Conservation (phyloP, 2,113 vertebrate genomes). For the Laterallus jamaicensis region DNA sequence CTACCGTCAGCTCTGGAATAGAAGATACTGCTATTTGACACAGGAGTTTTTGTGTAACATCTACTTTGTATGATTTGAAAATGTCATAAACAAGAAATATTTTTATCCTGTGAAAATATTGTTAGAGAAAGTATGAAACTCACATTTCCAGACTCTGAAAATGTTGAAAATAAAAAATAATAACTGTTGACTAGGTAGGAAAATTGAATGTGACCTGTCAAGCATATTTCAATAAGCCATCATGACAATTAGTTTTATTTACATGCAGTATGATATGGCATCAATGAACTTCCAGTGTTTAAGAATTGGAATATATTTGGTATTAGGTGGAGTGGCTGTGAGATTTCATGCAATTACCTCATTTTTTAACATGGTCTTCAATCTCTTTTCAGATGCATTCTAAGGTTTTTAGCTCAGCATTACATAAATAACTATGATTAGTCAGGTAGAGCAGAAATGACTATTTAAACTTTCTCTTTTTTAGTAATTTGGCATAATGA, state of each 20-base stretch:
- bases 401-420: conserved; percentile 32
- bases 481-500: conserved; percentile 28
- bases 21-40: not conserved
- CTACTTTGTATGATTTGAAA: not conserved
- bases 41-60: not conserved
- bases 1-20: not conserved
- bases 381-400: conserved; percentile 17
- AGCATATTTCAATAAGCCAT: conserved; percentile 17
- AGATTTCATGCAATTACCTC: conserved; percentile 29
- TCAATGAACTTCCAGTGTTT: not conserved
- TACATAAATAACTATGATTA: conserved; percentile 55
- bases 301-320: conserved; percentile 20
- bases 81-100: not conserved
- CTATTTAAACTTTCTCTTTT: conserved; percentile 14
- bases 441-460: conserved; percentile 11
- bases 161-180: not conserved
- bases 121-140: not conserved
- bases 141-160: not conserved
- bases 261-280: not conserved
- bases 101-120: not conserved
- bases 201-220: conserved; percentile 5
- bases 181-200: not conserved
- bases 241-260: conserved; percentile 55
- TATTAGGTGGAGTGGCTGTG: not conserved
- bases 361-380: conserved; percentile 10